A percentile compares a stretch with the other conserved stretches of the same genome.
Conservation (phyloP, 2,888 invertebrate genomes). For the Andrena haemorrhoa region DNA sequence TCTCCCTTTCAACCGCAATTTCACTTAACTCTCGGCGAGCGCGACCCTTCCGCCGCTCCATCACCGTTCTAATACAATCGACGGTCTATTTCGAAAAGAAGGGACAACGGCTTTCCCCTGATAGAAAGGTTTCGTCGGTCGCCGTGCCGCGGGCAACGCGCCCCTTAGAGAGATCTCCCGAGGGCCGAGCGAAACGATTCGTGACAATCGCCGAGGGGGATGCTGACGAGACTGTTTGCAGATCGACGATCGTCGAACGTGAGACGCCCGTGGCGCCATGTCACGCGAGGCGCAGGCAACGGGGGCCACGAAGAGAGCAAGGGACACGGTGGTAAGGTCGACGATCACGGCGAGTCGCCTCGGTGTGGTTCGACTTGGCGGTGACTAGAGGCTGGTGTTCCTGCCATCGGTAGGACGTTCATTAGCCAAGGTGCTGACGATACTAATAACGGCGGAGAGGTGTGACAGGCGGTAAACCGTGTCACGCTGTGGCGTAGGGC, state of each 20-base stretch:
- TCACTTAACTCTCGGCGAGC: not conserved
- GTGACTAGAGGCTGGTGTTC: slow-evolving; percentile 54
- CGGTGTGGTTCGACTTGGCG: slow-evolving; percentile 61
- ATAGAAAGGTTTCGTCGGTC: not conserved
- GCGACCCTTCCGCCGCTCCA: not conserved
- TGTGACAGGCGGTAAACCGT: slow-evolving; percentile 68
- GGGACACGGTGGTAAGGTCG: slow-evolving; percentile 52
- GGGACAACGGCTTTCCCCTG: not conserved
- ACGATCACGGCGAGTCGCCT: slow-evolving; percentile 62
- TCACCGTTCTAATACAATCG: not conserved
- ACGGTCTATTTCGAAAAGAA: not conserved
- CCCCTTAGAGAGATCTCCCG: not conserved
- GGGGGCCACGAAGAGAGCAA: slow-evolving; percentile 44
- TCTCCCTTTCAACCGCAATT: not conserved
- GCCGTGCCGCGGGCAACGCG: not conserved
- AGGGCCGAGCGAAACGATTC: slow-evolving; percentile 43
- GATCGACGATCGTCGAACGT: slow-evolving; percentile 52
- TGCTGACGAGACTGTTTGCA: slow-evolving; percentile 60
- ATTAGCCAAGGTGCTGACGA: slow-evolving; percentile 59
- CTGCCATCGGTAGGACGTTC: slow-evolving; percentile 39
- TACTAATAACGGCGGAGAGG: slow-evolving; percentile 59
- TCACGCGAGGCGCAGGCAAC: slow-evolving; percentile 56
- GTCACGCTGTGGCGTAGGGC: slow-evolving; percentile 64
- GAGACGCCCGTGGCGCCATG: slow-evolving; percentile 62
- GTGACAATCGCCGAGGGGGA: not conserved